Percentiles rank a stretch among this genome's conserved stretches.
These are phyloP conservation scores for Hypsopygia costalis DNA, from an alignment of 2,888 invertebrate genomes.

Conservation along the genomic window DNA sequence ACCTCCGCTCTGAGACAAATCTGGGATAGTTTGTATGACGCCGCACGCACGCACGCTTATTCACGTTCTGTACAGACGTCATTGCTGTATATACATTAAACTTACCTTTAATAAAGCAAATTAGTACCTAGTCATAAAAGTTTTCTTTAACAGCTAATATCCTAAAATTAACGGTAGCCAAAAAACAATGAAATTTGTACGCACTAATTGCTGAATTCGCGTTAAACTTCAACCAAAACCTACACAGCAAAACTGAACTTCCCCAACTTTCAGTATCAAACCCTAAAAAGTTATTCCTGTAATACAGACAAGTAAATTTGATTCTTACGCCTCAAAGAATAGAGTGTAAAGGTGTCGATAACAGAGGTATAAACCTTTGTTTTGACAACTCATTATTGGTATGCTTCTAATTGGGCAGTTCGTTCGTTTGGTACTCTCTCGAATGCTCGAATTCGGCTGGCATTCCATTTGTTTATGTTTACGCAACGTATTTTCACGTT, in stretches of 20 bases:
- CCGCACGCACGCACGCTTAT: too few relatives aligned
- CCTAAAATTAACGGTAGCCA: slow-evolving; percentile 11
- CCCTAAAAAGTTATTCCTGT: slow-evolving; percentile 32
- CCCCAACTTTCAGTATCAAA: slow-evolving; percentile 71
- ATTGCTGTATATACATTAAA: too few relatives aligned
- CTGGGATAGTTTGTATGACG: too few relatives aligned
- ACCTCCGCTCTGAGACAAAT: too few relatives aligned
- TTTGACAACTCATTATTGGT: slow-evolving; percentile 77
- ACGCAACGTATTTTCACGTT: slow-evolving; percentile 66
- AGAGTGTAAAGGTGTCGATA: neutral
- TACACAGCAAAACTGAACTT: slow-evolving; percentile 62
- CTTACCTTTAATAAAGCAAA: too few relatives aligned
- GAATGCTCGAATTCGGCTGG: slow-evolving; percentile 38
- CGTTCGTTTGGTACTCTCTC: slow-evolving; percentile 34
- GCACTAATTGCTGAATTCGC: slow-evolving; percentile 66
- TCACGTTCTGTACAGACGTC: too few relatives aligned
- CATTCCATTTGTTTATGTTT: slow-evolving; percentile 56
- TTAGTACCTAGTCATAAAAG: too few relatives aligned
- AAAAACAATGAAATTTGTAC: slow-evolving; percentile 35
- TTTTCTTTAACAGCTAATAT: neutral
- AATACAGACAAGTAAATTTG: slow-evolving; percentile 23
- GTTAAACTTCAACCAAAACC: slow-evolving; percentile 66
- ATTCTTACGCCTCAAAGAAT: slow-evolving; percentile 25
- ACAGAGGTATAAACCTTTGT: slow-evolving; percentile 49
- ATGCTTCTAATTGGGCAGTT: slow-evolving; percentile 66